phyloP scores from a whole-genome alignment of 1,140 invertebrate species.

The Melanaphis sacchari region DNA sequence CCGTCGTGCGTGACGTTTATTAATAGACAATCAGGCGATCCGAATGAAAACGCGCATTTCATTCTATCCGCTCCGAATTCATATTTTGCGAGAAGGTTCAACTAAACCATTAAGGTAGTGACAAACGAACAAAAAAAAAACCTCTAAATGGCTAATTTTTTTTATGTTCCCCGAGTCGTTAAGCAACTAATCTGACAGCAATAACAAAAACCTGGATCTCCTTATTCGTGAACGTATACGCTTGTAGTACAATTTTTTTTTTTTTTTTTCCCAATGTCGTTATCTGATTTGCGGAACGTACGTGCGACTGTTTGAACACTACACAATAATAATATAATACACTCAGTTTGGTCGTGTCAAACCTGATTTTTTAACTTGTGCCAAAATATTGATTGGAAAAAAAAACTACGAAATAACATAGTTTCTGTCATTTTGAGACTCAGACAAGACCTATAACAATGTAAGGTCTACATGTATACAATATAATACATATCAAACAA shows the following conservation, averaged over 20 bases:
- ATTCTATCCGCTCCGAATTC: conserved; percentile 16
- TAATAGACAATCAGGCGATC: neutral
- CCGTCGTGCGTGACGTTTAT: neutral
- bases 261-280: conserved; percentile 43
- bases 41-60: conserved; percentile 6
- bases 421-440: neutral
- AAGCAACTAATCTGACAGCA: conserved; percentile 53
- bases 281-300: conserved; percentile 50
- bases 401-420: conserved; percentile 7
- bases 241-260: conserved; percentile 17
- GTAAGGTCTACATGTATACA: neutral
- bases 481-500: neutral
- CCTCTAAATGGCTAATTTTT: conserved; percentile 47
- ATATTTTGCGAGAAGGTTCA: conserved; percentile 12
- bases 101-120: conserved; percentile 37
- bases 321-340: neutral
- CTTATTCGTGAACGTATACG: conserved; percentile 50
- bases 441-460: conserved; percentile 21
- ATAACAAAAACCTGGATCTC: conserved; percentile 53
- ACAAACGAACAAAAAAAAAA: conserved; percentile 17
- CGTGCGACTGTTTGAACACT: conserved; percentile 28
- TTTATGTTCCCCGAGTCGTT: conserved; percentile 45
- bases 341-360: conserved; percentile 10
- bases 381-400: conserved; percentile 42
- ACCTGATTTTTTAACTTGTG: conserved; percentile 50